These are phyloP conservation scores for Timema cristinae DNA, from an alignment of 2,888 invertebrate genomes.

Conservation along the genomic window DNA sequence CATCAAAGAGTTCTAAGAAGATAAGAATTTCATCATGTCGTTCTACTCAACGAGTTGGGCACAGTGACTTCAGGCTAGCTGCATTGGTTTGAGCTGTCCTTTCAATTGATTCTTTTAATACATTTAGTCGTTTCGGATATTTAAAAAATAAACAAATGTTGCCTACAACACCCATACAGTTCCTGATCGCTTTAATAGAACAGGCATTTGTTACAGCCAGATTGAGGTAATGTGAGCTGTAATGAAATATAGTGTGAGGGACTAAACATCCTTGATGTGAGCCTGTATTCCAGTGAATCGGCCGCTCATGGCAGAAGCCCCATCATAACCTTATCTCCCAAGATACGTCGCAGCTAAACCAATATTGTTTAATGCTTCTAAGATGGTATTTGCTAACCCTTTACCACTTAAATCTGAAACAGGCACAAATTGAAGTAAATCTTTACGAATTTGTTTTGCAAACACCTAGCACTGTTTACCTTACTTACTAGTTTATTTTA, in stretches of 20 bases:
- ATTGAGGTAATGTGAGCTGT: slow-evolving; percentile 36
- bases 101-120: slow-evolving; percentile 2
- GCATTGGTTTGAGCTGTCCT: slow-evolving; percentile 1
- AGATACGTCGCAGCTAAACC: slow-evolving; percentile 31
- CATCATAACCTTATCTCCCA: slow-evolving; percentile 35
- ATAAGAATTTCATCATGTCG: slow-evolving; percentile 9
- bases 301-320: slow-evolving; percentile 34
- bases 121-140: slow-evolving; percentile 9
- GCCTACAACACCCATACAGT: slow-evolving; percentile 32
- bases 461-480: slow-evolving; percentile 37
- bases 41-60: slow-evolving; percentile 17
- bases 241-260: slow-evolving; percentile 35
- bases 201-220: slow-evolving; percentile 34
- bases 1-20: slow-evolving; percentile 8
- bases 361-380: slow-evolving; percentile 28
- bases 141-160: slow-evolving; percentile 12
- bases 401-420: slow-evolving; percentile 31
- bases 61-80: background rate
- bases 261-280: slow-evolving; percentile 23
- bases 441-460: slow-evolving; percentile 30
- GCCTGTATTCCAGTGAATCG: slow-evolving; percentile 33
- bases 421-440: slow-evolving; percentile 35
- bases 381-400: slow-evolving; percentile 31
- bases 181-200: slow-evolving; percentile 31
- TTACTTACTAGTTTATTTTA: slow-evolving; percentile 33